Base-by-base conservation (phyloP, 2,888 invertebrate genomes). In the Tetropium fuscum region DNA sequence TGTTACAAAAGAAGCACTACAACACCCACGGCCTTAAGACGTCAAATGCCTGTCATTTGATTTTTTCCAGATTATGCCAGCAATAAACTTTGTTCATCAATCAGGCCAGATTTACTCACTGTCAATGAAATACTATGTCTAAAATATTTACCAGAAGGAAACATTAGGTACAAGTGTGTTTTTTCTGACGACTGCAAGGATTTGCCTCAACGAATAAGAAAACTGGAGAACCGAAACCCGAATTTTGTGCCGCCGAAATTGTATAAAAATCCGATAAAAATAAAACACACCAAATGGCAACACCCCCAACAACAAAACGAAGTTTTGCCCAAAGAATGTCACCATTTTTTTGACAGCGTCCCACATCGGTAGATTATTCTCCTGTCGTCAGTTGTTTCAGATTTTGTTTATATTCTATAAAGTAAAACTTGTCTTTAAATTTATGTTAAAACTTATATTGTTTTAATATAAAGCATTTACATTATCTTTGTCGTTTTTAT, bases 121-220 rank as follows among this genome's bases (percentile, higher is more conserved):
- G 48, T 48, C 8, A 48, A 32, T 48, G 36, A 48, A 48, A 34
- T 48, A 32, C 1, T 32, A 48, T 34, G 34, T 34, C 15, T 48
- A 3, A 48, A 32, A 19, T 48, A 48, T 34, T 48, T 34, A 48
- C 32, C 48, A 48, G 48, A 48, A 48, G 48, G 48, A 32, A 48
- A 36, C 32, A 49, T 49, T 32, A 32, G 32, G 49, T 49, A 34
- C 49, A 49, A 36, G 22, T 49, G 49, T 36, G 10, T n/a, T 49
- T 48, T 49, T 49, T 49, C 49, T 19, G 49, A 49, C 4, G 49
- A 49, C 13, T 34, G 19, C 36, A 36, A 49, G 10, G 32, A 32
- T 8, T 32, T 32, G 32, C 32, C 32, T 1, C 32, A 32, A 10
- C 32, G 32, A 32, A 32, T 32, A 32, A 32, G n/a, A 10, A 32